Evolutionary conservation across 2,113 vertebrate species (phyloP), one percentile per base, ranked within the genome.

Genomic region (Osmerus eperlanus): DNA sequence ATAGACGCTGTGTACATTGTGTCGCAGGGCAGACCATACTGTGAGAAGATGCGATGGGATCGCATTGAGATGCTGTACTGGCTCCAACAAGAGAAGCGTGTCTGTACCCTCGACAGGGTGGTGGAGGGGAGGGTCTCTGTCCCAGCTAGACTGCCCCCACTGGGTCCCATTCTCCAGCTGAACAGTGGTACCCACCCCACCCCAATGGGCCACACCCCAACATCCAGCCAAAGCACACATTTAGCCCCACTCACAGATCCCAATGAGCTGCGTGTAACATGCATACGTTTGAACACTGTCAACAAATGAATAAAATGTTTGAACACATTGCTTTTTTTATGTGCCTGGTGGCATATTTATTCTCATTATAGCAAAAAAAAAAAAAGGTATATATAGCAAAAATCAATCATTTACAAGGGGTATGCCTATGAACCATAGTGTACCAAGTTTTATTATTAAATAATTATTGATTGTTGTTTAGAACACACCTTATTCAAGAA

Each of bases 21-120:
- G 13, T 77, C 83, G 67, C 81, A 84, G 85, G 92, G 93, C 5
- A 81, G 85, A 15, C 86, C 82, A 3, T 94, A 94, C 65, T 28
- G 79, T 62, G 89, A 92, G 58, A 93, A 94, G 77, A 91, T 93
- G 89, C 86, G 90, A 4, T 79, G 78, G 55, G 92, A 93, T 74
- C 86, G 79, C 29, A 89, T 88, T 60, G 92, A 94, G 83, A 93
- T 94, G 92, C 88, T 94, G 0, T 93, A 91, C 67, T 91, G 92
- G 90, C 79, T 94, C 60, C 92, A 93, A 70, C 92, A 94, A 71
- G 78, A 82, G 51, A 80, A 91, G 0, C 79, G 92, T 7, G 67
- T 70, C 4, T 70, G 66, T 21, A 28, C 67, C 1, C 59, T 84
- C 29, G 75, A 82, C 63, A 80, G 52, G 56, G 55, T 78, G 36